Evolutionary conservation across 2,888 invertebrate genomes (phyloP).

Genomic region (Scelioninae gen. 2): DNA sequence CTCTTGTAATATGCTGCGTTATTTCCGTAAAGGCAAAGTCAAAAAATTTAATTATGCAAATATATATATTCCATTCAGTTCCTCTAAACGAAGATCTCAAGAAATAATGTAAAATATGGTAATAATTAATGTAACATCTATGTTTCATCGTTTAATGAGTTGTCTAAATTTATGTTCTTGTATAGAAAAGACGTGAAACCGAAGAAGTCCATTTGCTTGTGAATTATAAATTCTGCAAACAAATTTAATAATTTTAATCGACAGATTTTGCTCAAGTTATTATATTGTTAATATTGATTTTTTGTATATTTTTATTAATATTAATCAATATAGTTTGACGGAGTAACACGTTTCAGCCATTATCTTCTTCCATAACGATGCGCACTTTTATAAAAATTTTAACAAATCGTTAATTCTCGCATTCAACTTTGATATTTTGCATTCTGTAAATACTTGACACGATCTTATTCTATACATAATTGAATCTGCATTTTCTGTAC

Average conservation of each 20-base stretch:
- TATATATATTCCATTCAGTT: conserved; percentile 35
- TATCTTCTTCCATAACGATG: conserved; percentile 24
- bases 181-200: not conserved
- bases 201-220: not conserved
- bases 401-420: conserved; percentile 3
- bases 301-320: conserved; percentile 14
- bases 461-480: conserved; percentile 15
- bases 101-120: conserved; percentile 10
- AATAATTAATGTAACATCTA: conserved; percentile 3
- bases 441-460: conserved; percentile 20
- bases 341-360: not conserved
- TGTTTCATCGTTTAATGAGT: conserved; percentile 5
- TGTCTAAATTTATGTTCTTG: conserved; percentile 1
- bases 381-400: conserved; percentile 4
- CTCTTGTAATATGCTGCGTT: conserved; percentile 1
- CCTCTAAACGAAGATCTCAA: conserved; percentile 36
- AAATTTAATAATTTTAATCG: conserved; percentile 10
- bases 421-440: conserved; percentile 14
- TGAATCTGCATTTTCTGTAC: conserved; percentile 10
- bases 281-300: conserved; percentile 15
- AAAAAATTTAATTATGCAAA: conserved; percentile 4
- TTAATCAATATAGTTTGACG: not conserved
- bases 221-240: not conserved
- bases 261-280: conserved; percentile 18
- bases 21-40: conserved; percentile 1